A percentile compares a stretch with the other conserved stretches of the same genome.
These are phyloP conservation scores for Oreonectes daqikongensis DNA, from an alignment of 2,797 vertebrate species.

Conservation along the genomic window DNA sequence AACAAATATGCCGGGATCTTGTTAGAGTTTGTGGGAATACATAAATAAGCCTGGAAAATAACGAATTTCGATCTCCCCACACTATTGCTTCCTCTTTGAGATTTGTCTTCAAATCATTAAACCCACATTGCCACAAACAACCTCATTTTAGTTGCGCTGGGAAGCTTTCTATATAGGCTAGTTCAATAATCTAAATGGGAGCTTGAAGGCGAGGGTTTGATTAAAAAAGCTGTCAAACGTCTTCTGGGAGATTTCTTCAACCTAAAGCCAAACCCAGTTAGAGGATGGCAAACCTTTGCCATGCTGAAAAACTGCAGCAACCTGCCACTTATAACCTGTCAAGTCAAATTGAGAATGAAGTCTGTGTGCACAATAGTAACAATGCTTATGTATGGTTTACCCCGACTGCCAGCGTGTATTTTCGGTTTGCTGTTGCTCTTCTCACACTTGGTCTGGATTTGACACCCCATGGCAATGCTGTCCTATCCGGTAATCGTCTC, in stretches of 20 bases:
- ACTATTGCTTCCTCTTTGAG: conserved; percentile 39
- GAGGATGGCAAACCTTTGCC: neutral
- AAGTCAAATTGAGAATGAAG: conserved; percentile 15
- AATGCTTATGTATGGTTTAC: conserved; percentile 8
- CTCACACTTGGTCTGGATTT: conserved; percentile 43
- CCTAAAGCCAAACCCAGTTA: neutral
- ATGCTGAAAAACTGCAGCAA: conserved; percentile 11
- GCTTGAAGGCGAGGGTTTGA: conserved; percentile 27
- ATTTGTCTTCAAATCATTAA: conserved; percentile 50
- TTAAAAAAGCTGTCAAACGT: conserved; percentile 24
- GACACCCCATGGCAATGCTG: conserved; percentile 34
- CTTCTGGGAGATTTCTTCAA: conserved; percentile 2
- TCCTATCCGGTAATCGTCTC: conserved; percentile 32
- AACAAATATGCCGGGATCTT: conserved; percentile 19
- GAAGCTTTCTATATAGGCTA: conserved; percentile 18
- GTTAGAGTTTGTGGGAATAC: conserved; percentile 10
- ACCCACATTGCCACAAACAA: conserved; percentile 33
- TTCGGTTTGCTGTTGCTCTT: conserved; percentile 25
- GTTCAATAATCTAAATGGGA: conserved; percentile 23
- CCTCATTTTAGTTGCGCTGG: neutral
- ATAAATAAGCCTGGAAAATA: conserved; percentile 47
- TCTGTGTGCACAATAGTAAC: neutral
- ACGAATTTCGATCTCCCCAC: conserved; percentile 53
- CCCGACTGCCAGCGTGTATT: conserved; percentile 35
- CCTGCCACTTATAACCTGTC: conserved; percentile 22